A percentile compares a stretch with the other conserved stretches of the same genome.
phyloP scores from a whole-genome alignment of 2,113 vertebrate genomes.

The Tenrec ecaudatus region DNA sequence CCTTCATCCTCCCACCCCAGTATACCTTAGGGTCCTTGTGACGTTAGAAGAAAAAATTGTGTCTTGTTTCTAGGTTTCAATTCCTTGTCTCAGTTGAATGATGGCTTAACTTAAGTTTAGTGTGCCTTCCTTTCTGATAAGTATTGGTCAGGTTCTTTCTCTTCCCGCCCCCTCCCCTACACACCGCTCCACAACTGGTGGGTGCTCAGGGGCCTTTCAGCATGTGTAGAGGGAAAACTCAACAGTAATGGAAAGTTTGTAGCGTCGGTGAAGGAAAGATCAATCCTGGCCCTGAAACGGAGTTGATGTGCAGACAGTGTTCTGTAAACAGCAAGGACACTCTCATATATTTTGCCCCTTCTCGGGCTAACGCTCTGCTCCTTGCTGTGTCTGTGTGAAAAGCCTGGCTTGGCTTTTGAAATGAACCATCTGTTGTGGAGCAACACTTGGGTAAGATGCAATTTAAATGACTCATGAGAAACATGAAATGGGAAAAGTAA shows the following conservation, averaged over 20 bases:
- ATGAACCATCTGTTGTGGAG: background rate
- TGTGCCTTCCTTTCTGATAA: background rate
- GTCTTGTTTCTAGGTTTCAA: slow-evolving; percentile 39
- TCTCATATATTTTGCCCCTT: background rate
- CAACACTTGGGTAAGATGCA: slow-evolving; percentile 25
- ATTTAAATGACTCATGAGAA: slow-evolving; percentile 56
- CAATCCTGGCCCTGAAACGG: background rate
- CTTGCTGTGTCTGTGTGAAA: background rate
- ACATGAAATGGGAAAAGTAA: background rate
- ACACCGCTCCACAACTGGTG: background rate
- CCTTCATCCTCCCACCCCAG: too few relatives aligned
- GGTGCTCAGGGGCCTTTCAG: background rate
- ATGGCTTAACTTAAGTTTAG: slow-evolving; percentile 33
- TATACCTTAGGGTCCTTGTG: background rate
- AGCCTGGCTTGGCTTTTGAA: background rate
- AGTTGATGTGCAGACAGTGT: background rate
- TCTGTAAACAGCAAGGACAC: background rate
- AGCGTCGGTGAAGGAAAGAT: background rate
- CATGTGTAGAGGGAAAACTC: slow-evolving; percentile 10
- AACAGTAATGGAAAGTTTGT: slow-evolving; percentile 23
- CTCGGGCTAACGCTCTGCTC: background rate
- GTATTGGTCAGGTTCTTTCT: background rate
- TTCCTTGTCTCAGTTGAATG: slow-evolving; percentile 43
- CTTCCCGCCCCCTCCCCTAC: background rate
- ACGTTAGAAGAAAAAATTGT: slow-evolving; percentile 18